Evolutionary conservation across 2,888 invertebrate genomes (phyloP).

Genomic region (Xestia ashworthii): DNA sequence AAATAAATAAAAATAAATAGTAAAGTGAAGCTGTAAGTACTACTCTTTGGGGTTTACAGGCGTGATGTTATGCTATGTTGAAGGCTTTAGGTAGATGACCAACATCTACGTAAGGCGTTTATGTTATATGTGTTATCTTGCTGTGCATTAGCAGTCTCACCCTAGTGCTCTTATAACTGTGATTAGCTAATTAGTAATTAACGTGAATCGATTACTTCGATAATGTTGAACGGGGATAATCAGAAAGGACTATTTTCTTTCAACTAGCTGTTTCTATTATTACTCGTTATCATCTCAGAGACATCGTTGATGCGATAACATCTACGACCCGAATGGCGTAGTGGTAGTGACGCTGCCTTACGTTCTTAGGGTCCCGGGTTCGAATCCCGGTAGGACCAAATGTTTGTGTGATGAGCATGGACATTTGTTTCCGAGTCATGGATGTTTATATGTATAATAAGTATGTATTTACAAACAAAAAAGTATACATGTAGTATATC

Average conservation of each 20-base stretch:
- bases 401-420: too few species aligned
- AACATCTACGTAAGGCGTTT: not conserved
- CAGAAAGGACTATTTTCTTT: not conserved
- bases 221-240: slow-evolving; percentile 24
- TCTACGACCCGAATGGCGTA: too few species aligned
- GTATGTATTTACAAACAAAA: too few species aligned
- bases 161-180: slow-evolving; percentile 30
- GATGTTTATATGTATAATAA: too few species aligned
- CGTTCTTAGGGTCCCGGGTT: too few species aligned
- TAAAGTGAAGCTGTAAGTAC: not conserved
- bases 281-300: too few species aligned
- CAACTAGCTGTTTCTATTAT: not conserved
- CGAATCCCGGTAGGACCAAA: too few species aligned
- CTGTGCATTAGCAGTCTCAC: slow-evolving; percentile 5
- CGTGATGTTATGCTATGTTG: not conserved
- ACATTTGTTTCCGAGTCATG: too few species aligned
- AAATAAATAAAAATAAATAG: too few species aligned
- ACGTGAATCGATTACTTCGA: slow-evolving; percentile 18
- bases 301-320: not conserved
- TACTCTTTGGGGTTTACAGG: too few species aligned
- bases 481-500: too few species aligned
- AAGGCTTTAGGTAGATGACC: not conserved
- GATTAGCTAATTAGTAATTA: slow-evolving; percentile 51
- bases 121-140: slow-evolving; percentile 22
- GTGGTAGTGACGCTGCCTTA: too few species aligned